Percentiles rank a stretch among this genome's conserved stretches.
phyloP scores from a whole-genome alignment of 2,888 invertebrate species.

The Omphaloscelis lunosa region DNA sequence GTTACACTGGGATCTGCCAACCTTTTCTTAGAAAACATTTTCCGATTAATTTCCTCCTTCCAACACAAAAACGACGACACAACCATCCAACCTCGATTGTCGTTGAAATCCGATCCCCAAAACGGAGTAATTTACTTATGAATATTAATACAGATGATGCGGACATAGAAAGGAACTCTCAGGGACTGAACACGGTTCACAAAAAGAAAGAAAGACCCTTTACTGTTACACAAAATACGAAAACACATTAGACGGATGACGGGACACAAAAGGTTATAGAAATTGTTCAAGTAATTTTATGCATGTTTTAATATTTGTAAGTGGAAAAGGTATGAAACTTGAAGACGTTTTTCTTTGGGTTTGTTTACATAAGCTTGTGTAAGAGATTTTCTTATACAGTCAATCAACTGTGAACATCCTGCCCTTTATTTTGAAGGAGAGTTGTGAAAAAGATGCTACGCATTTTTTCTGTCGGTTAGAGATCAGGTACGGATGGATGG shows the following conservation, averaged over 20 bases:
- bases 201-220: constrained; percentile 78
- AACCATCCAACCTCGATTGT: constrained; percentile 40
- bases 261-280: constrained; percentile 83
- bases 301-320: constrained; percentile 86
- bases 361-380: constrained; percentile 25
- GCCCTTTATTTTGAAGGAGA: neutral
- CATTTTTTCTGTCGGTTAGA: neutral
- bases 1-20: too few species aligned
- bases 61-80: constrained; percentile 41
- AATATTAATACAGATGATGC: constrained; percentile 87
- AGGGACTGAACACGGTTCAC: constrained; percentile 80
- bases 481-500: neutral
- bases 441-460: neutral
- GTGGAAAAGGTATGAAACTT: constrained; percentile 66
- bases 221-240: constrained; percentile 79
- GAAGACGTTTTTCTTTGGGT: constrained; percentile 44
- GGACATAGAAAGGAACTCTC: constrained; percentile 74
- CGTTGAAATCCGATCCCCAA: constrained; percentile 60
- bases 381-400: constrained; percentile 23
- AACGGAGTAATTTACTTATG: constrained; percentile 89
- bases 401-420: constrained; percentile 11
- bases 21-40: neutral
- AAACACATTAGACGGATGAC: constrained; percentile 89
- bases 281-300: constrained; percentile 80
- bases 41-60: constrained; percentile 44